A percentile compares a stretch with the other conserved stretches of the same genome.
Conservation (phyloP, 2,113 vertebrate genomes). For the Leuciscus idus region DNA sequence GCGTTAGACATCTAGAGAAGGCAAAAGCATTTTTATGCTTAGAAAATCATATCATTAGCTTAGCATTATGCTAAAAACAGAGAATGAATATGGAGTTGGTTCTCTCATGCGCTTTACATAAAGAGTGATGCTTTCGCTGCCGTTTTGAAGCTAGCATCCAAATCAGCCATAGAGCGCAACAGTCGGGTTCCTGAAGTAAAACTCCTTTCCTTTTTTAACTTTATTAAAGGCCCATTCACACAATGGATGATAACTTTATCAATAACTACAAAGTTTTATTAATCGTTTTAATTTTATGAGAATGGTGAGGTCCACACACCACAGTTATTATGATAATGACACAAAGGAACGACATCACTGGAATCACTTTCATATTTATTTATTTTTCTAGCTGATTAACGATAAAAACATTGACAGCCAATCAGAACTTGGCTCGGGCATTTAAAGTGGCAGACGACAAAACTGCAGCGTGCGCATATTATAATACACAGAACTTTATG, state of each 20-base stretch:
- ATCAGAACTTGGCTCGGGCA: neutral
- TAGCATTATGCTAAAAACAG: constrained; percentile 2
- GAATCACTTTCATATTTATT: neutral
- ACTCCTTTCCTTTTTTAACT: too few relatives aligned
- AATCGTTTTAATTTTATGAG: neutral
- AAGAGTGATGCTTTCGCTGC: neutral
- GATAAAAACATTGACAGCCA: neutral
- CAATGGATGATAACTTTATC: neutral
- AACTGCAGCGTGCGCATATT: too few relatives aligned
- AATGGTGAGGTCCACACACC: neutral
- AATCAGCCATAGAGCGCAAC: neutral
- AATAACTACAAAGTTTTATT: neutral
- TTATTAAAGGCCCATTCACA: neutral
- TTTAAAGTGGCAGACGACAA: neutral
- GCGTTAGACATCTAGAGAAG: neutral
- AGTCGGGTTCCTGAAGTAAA: too few relatives aligned
- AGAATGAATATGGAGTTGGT: neutral
- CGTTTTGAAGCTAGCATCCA: neutral
- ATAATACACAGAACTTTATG: too few relatives aligned
- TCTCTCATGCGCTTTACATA: neutral
- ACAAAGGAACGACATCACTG: neutral
- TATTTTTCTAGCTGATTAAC: neutral
- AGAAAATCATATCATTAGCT: neutral
- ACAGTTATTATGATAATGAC: neutral
- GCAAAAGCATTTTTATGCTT: neutral